Evolutionary conservation across 2,888 invertebrate genomes (phyloP).

Genomic region (Drosophila fulvimacula): DNA sequence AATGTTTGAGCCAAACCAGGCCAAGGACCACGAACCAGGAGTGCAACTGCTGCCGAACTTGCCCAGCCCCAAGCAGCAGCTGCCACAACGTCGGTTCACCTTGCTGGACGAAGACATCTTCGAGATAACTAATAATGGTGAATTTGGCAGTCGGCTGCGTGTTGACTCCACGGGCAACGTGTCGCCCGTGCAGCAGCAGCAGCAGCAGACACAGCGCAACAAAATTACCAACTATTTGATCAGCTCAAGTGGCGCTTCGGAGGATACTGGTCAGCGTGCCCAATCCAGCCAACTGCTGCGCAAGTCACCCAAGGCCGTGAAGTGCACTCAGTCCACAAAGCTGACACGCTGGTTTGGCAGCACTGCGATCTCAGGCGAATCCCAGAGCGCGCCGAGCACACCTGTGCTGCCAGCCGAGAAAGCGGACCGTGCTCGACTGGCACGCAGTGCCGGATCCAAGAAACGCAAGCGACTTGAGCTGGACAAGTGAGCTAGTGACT

Average conservation of each 20-base stretch:
- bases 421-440: slow-evolving; percentile 37
- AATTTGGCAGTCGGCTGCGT: slow-evolving; percentile 81
- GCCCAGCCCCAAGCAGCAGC: slow-evolving; percentile 29
- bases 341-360: slow-evolving; percentile 82
- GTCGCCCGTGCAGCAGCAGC: slow-evolving; percentile 74
- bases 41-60: slow-evolving; percentile 50
- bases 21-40: slow-evolving; percentile 12
- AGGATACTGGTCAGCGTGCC: slow-evolving; percentile 40
- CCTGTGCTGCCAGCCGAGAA: slow-evolving; percentile 51
- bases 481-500: slow-evolving; percentile 60
- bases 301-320: slow-evolving; percentile 79
- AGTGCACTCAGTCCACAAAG: slow-evolving; percentile 78
- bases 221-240: slow-evolving; percentile 84
- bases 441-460: slow-evolving; percentile 48
- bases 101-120: slow-evolving; percentile 82
- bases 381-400: slow-evolving; percentile 60
- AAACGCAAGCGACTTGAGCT: slow-evolving; percentile 67
- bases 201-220: slow-evolving; percentile 63
- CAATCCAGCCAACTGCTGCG: slow-evolving; percentile 49
- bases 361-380: slow-evolving; percentile 40
- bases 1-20: slow-evolving; percentile 74
- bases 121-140: slow-evolving; percentile 82
- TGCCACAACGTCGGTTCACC: slow-evolving; percentile 40
- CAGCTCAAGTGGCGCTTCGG: slow-evolving; percentile 51
- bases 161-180: slow-evolving; percentile 80